Evolutionary conservation across 2,888 invertebrate genomes (phyloP), one percentile per base, ranked within the genome.

Genomic region (Augiades crinisus): DNA sequence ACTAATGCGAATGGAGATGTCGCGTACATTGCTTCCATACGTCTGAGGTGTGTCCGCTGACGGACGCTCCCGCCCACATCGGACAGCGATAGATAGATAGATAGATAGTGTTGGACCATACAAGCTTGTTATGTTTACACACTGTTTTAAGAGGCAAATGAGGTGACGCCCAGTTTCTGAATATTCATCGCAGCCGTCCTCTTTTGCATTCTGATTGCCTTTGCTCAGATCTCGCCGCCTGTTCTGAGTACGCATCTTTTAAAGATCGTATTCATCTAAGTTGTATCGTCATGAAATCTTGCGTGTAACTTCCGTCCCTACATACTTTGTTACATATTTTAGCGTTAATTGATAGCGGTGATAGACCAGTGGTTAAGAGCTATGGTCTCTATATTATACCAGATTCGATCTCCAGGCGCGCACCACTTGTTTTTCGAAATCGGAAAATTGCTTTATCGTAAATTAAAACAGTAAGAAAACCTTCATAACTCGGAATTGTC

Each of bases 21-120:
- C 33, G 14, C 33, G 8, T 8, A 30, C 31, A 31, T 38, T 38
- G 21, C 38, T 13, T 22, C 22, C 6, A 2, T 6, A 6, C 21
- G 1, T 31, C 13, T 13, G 62, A 67, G 67, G 67, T 65, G 67
- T 67, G 67, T 62, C 62, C 58, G 55, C 53, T 55, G 59, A 55
- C 56, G 57, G 56, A 47, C 47, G 54, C 62, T 61, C 55, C 66
- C 67, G 67, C 67, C 67, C 63, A 65, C 63, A 61, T 59, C 61
- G 60, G 59, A 60, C 60, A 63, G 59, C 58, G 52, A n/a, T n/a
- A n/a, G n/a, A n/a, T n/a, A n/a, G n/a, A n/a, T n/a, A n/a, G n/a
- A n/a, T n/a, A 59, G 61, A 58, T 58, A n/a, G 59, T 61, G 51
- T 19, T 19, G 19, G 19, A 19, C 5, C 19, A 5, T 27, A 12